These are phyloP conservation scores for Tuta absoluta DNA, from an alignment of 2,888 invertebrate species.

Conservation along the genomic window DNA sequence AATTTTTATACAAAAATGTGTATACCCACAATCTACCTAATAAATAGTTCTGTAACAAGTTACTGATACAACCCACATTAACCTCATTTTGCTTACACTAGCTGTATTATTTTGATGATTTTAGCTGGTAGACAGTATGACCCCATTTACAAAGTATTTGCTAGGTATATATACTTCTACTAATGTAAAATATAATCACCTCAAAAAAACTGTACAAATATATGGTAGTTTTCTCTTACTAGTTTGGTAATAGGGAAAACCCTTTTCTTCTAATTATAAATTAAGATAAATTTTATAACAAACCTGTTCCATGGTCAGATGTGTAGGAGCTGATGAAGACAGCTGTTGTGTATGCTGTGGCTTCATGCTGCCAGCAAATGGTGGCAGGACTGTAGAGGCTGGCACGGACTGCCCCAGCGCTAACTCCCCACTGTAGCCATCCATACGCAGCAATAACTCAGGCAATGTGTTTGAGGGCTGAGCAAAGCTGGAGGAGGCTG, in stretches of 20 bases:
- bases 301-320: slow-evolving; percentile 88
- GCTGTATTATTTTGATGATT: not conserved
- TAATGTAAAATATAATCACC: not conserved
- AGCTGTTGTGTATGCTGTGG: slow-evolving; percentile 84
- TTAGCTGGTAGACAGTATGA: not conserved
- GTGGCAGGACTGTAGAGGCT: slow-evolving; percentile 77
- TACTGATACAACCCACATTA: slow-evolving; percentile 8
- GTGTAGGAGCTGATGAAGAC: slow-evolving; percentile 93
- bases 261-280: not conserved
- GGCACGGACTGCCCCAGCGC: slow-evolving; percentile 84
- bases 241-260: too few relatives aligned
- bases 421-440: slow-evolving; percentile 79
- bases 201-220: too few relatives aligned
- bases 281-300: not conserved
- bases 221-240: too few relatives aligned
- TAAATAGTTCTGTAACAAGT: not conserved
- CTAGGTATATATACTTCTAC: not conserved
- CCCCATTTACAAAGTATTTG: not conserved
- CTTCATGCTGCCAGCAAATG: slow-evolving; percentile 66
- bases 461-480: slow-evolving; percentile 76
- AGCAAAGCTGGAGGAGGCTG: slow-evolving; percentile 74
- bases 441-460: slow-evolving; percentile 86
- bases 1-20: too few relatives aligned
- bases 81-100: slow-evolving; percentile 5
- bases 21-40: slow-evolving; percentile 29